Evolutionary conservation across 1,140 invertebrate genomes (phyloP).

Genomic region (Linepithema humile): DNA sequence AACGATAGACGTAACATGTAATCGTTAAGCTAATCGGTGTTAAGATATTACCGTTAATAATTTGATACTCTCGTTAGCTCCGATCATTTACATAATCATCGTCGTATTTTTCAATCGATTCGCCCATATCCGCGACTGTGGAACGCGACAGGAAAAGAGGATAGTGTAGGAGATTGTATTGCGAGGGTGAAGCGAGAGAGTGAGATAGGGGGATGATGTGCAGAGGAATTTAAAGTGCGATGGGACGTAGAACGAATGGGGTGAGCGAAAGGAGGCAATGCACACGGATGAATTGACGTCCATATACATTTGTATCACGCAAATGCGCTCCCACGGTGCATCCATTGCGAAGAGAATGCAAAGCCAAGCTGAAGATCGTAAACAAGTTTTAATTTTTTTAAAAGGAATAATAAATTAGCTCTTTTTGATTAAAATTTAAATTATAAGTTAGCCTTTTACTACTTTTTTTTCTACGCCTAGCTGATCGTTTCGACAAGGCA

Average conservation of each 20-base stretch:
- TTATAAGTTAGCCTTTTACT: no score
- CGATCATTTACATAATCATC: slow-evolving; percentile 26
- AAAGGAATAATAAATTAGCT: no score
- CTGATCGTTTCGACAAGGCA: no score
- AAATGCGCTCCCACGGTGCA: no score
- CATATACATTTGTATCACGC: neutral
- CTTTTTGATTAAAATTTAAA: no score
- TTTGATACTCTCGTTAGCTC: slow-evolving; percentile 61
- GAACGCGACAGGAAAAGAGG: neutral
- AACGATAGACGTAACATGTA: slow-evolving; percentile 40
- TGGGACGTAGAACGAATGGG: neutral
- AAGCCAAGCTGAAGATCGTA: no score
- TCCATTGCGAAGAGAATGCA: no score
- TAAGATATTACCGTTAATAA: slow-evolving; percentile 49
- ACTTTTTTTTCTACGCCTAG: no score
- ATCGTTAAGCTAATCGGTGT: slow-evolving; percentile 53
- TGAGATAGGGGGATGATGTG: neutral
- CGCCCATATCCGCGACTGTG: neutral
- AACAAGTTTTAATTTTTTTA: no score
- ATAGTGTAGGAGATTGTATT: neutral
- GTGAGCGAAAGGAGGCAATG: neutral
- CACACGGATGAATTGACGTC: neutral
- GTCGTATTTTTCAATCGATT: neutral
- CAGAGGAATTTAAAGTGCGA: neutral
- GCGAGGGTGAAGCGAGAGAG: neutral